Evolutionary conservation across 2,888 invertebrate genomes (phyloP).

Genomic region (Thera obeliscata): DNA sequence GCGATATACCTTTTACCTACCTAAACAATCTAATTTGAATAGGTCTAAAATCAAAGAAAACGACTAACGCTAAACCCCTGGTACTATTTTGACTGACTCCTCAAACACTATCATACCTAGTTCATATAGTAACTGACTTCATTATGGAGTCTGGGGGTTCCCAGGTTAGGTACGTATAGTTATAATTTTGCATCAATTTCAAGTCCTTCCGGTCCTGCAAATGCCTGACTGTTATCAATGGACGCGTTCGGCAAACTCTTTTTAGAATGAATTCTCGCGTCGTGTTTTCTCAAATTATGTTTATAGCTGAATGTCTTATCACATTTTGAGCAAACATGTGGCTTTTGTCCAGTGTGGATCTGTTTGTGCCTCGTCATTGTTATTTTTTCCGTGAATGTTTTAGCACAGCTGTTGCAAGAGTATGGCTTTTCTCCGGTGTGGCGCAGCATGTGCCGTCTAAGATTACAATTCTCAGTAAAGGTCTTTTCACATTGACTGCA

Average conservation of each 20-base stretch:
- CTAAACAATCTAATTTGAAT: no score
- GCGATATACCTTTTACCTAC: no score
- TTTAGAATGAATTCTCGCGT: not conserved
- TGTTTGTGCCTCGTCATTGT: not conserved
- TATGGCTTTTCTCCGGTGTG: not conserved
- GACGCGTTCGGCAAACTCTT: not conserved
- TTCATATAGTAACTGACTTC: no score
- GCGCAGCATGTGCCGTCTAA: not conserved
- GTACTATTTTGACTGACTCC: no score
- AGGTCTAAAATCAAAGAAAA: no score
- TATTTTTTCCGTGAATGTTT: not conserved
- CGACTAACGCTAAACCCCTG: no score
- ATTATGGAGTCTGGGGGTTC: no score
- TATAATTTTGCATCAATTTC: not conserved
- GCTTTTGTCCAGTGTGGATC: slow-evolving; percentile 1
- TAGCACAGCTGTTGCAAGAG: not conserved
- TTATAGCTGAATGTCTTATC: slow-evolving; percentile 2
- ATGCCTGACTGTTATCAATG: not conserved
- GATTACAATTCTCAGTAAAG: slow-evolving; percentile 1
- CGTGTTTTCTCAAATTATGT: not conserved
- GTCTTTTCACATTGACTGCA: slow-evolving; percentile 2
- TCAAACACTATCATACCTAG: no score
- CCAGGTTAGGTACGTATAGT: no score
- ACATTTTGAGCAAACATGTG: not conserved
- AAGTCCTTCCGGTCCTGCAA: not conserved